These are phyloP conservation scores for Erebia aethiops DNA, from an alignment of 2,888 invertebrate genomes.

Conservation along the genomic window DNA sequence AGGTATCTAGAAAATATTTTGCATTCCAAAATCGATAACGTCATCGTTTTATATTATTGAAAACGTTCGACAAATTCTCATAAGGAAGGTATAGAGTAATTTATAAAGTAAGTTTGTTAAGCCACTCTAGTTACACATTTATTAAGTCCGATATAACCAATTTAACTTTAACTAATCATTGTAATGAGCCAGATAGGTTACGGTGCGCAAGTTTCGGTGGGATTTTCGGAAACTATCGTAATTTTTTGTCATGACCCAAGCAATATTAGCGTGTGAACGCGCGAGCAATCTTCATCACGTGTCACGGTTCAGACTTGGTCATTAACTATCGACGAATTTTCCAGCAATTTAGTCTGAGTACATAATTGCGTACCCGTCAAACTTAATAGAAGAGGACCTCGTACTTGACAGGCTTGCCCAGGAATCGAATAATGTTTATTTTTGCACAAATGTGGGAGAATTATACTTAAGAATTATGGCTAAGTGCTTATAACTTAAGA, in stretches of 20 bases:
- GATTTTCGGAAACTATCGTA: conserved; percentile 13
- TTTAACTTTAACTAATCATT: neutral
- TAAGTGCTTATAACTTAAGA: too few relatives aligned
- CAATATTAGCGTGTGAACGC: conserved; percentile 50
- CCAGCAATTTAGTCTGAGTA: conserved; percentile 78
- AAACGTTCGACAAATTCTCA: too few relatives aligned
- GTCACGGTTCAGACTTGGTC: conserved; percentile 63
- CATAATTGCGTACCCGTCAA: conserved; percentile 81
- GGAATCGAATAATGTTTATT: conserved; percentile 5
- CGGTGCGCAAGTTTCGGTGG: neutral
- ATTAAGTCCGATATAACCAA: neutral
- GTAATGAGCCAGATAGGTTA: neutral
- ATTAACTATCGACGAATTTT: conserved; percentile 75
- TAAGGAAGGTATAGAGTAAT: too few relatives aligned
- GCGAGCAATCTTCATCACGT: conserved; percentile 55
- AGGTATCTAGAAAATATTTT: too few relatives aligned
- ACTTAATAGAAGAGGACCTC: conserved; percentile 67
- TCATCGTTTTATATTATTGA: too few relatives aligned
- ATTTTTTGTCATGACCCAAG: conserved; percentile 19
- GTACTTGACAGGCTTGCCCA: conserved; percentile 13
- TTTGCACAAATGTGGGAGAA: neutral
- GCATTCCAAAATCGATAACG: too few relatives aligned
- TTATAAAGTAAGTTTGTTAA: too few relatives aligned
- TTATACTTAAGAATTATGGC: too few relatives aligned
- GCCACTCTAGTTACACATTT: too few relatives aligned